A percentile compares a stretch with the other conserved stretches of the same genome.
Conservation (phyloP, 1,140 invertebrate genomes). For the Pogonus chalceus region DNA sequence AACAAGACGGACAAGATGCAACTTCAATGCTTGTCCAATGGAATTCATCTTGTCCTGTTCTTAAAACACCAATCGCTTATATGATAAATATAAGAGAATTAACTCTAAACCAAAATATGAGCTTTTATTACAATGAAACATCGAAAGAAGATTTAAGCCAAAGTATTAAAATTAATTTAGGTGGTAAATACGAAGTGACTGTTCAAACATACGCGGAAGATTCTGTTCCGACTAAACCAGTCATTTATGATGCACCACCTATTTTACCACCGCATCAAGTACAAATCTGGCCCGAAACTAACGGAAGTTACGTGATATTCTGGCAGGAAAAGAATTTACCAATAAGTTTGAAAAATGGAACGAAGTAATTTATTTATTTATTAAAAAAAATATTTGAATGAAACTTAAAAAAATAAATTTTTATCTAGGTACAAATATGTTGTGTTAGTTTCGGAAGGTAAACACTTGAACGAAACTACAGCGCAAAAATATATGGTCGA, state of each 20-base stretch:
- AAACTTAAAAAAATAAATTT: constrained; percentile 16
- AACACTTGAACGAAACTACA: constrained; percentile 39
- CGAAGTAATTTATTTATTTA: constrained; percentile 8
- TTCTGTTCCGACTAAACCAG: constrained; percentile 36
- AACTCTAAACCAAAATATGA: constrained; percentile 28
- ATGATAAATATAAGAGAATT: constrained; percentile 25
- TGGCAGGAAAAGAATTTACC: constrained; percentile 43
- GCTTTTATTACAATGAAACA: constrained; percentile 33
- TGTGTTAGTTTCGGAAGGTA: constrained; percentile 49
- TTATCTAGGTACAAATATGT: constrained; percentile 48
- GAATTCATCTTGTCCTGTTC: constrained; percentile 38
- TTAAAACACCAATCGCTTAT: constrained; percentile 21
- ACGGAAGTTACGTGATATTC: constrained; percentile 49
- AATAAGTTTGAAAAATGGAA: constrained; percentile 18
- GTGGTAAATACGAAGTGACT: constrained; percentile 52
- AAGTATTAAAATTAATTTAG: constrained; percentile 46
- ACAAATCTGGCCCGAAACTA: constrained; percentile 40
- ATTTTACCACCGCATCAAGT: constrained; percentile 56
- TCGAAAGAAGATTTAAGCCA: constrained; percentile 36
- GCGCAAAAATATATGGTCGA: constrained; percentile 38
- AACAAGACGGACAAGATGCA: constrained; percentile 13
- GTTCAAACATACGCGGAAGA: constrained; percentile 42
- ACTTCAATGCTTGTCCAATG: constrained; percentile 36
- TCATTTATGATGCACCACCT: constrained; percentile 43
- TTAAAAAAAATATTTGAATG: constrained; percentile 13